Base-by-base conservation (phyloP, 2,113 vertebrate species). In the Nibea coibor region DNA sequence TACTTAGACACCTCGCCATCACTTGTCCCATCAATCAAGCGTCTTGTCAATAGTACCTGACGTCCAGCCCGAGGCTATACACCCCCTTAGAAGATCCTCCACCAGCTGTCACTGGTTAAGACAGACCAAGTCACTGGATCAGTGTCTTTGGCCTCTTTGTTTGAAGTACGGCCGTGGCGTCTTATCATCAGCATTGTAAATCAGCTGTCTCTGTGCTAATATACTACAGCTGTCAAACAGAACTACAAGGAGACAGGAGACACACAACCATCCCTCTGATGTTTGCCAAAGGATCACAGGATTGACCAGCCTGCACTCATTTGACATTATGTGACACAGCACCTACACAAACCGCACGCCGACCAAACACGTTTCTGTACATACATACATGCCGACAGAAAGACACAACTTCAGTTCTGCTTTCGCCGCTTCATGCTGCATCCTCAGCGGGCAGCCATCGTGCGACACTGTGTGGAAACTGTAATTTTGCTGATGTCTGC, bases 281-380 rank as follows among this genome's bases (percentile, higher is more conserved):
- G 83, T 88, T 91, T 91, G 84, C 64, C 4, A 11, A 82, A 51
- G 76, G 82, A 90, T 87, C 85, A 84, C 70, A 58, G 43, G 26
- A 24, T 81, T 84, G 87, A 89, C 84, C 78, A 0, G 16, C 43
- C 26, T 45, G 70, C 84, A 89, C 89, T 89, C 81, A 86, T 77
- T 75, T 79, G 75, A 69, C 66, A 66, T 88, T 48, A 28, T 71
- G 76, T 45, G 19, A 26, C 51, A 9, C 59, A 31, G 74, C 67
- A 9, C 64, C 72, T 14, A 5, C 39, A 51, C 43, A 24, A n/a
- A 51, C 72, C 47, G 51, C 71, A 80, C 11, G 35, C 61, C 75
- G 78, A 82, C 17, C 70, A 81, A 78, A 82, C 43, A 28, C 47
- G 39, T 6, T 8, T 2, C 58, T 50, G 9, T 31, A 2, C 24